A percentile compares a stretch with the other conserved stretches of the same genome.
Evolutionary conservation across 2,113 vertebrate species (phyloP).

Genomic region (Phylloscopus trochiloides): DNA sequence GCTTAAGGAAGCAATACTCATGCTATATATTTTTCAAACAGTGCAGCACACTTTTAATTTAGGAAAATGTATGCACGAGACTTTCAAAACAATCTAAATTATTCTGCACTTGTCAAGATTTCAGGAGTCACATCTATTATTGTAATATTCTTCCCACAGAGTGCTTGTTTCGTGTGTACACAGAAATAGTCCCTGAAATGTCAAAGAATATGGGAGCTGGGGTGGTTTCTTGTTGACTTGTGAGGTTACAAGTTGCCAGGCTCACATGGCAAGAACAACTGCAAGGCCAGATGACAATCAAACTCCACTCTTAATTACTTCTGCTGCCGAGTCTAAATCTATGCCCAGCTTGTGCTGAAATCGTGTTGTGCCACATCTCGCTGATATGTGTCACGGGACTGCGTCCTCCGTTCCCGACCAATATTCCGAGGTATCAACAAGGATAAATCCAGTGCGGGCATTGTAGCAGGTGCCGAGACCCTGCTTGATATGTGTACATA

Average conservation of each 20-base stretch:
- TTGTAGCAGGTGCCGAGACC: conserved; percentile 39
- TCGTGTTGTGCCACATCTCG: neutral
- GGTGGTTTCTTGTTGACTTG: conserved; percentile 55
- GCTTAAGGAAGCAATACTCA: neutral
- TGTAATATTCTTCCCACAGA: neutral
- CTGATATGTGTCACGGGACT: neutral
- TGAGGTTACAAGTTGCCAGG: conserved; percentile 48
- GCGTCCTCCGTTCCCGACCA: neutral
- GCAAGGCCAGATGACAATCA: conserved; percentile 38
- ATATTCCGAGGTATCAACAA: conserved; percentile 10
- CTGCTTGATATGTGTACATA: conserved; percentile 71
- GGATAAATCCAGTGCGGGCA: conserved; percentile 33
- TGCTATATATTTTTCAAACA: neutral
- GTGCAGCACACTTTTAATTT: neutral
- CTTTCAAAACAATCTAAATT: conserved; percentile 23
- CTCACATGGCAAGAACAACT: conserved; percentile 41
- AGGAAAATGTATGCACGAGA: neutral
- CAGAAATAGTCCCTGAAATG: conserved; percentile 46
- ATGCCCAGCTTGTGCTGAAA: neutral
- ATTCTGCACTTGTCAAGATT: conserved; percentile 19
- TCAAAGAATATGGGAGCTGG: conserved; percentile 3
- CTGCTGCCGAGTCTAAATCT: neutral
- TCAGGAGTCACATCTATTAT: neutral
- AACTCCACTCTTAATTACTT: conserved; percentile 53
- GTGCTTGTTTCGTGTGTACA: neutral